Evolutionary conservation across 2,888 invertebrate genomes (phyloP).

Genomic region (Sinodicranocentrus sp.): DNA sequence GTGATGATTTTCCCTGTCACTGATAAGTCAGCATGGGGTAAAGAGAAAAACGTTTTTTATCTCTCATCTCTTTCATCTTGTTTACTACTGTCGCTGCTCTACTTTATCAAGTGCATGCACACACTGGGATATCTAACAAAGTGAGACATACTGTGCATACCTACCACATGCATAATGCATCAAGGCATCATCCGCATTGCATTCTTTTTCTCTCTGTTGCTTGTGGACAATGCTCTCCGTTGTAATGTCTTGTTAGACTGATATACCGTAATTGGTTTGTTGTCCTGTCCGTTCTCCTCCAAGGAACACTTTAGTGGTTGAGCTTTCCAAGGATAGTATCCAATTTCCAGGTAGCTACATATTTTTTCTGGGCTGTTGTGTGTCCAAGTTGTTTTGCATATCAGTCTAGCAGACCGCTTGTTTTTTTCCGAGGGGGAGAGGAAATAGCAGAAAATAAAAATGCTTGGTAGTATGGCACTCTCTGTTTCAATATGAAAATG

Average conservation of each 20-base stretch:
- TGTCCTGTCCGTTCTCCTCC: background rate
- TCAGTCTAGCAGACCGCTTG: too few species aligned
- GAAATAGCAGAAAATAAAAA: too few species aligned
- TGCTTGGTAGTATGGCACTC: background rate
- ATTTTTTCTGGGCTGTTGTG: too few species aligned
- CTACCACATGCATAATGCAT: slow-evolving; percentile 18
- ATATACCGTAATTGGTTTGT: slow-evolving; percentile 6
- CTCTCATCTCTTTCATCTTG: slow-evolving; percentile 35
- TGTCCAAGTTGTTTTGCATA: too few species aligned
- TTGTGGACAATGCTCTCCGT: background rate
- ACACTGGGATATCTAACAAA: background rate
- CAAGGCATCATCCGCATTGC: slow-evolving; percentile 1
- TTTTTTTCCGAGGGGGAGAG: too few species aligned
- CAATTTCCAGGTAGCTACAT: too few species aligned
- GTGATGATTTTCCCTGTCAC: slow-evolving; percentile 52
- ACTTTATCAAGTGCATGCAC: background rate
- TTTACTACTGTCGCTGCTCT: background rate
- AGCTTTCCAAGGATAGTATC: too few species aligned
- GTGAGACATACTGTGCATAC: slow-evolving; percentile 13
- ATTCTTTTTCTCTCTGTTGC: slow-evolving; percentile 8
- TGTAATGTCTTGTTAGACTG: background rate
- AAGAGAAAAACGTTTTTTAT: slow-evolving; percentile 47
- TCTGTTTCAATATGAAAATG: slow-evolving; percentile 25
- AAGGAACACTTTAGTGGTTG: too few species aligned
- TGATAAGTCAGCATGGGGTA: slow-evolving; percentile 67